Conservation (phyloP, 2,888 invertebrate genomes). For the Rotaria macrura region DNA sequence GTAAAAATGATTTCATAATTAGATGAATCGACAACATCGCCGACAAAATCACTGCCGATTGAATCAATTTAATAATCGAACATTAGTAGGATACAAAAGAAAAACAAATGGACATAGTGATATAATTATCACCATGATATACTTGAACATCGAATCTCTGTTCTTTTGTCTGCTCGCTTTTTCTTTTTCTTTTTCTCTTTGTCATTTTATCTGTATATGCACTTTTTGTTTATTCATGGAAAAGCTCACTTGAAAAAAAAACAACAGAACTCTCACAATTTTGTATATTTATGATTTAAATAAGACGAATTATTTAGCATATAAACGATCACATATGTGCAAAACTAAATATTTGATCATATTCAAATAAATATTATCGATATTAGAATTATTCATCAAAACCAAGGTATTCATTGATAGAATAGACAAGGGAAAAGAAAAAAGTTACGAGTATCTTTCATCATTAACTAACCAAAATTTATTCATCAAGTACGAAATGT, state of each 20-base stretch:
- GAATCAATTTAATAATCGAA: background rate
- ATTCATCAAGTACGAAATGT: no score
- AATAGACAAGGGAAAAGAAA: no score
- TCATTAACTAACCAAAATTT: no score
- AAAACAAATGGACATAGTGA: background rate
- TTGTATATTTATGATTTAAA: constrained; percentile 3
- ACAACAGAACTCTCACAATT: background rate
- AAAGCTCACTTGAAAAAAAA: background rate
- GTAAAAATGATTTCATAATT: background rate
- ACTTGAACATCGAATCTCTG: constrained; percentile 8
- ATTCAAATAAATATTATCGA: background rate
- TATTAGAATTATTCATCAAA: no score
- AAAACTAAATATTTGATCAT: background rate
- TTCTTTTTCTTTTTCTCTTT: background rate
- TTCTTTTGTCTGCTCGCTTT: no score
- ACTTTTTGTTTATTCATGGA: background rate
- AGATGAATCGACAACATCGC: background rate
- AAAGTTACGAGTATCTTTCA: no score
- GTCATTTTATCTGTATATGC: constrained; percentile 8
- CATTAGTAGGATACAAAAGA: background rate
- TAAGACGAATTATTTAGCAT: background rate
- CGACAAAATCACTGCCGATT: background rate
- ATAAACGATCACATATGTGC: background rate
- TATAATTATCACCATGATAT: background rate
- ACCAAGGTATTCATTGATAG: no score